Conservation (phyloP, 2,888 invertebrate genomes). For the Drosophila lacicola region DNA sequence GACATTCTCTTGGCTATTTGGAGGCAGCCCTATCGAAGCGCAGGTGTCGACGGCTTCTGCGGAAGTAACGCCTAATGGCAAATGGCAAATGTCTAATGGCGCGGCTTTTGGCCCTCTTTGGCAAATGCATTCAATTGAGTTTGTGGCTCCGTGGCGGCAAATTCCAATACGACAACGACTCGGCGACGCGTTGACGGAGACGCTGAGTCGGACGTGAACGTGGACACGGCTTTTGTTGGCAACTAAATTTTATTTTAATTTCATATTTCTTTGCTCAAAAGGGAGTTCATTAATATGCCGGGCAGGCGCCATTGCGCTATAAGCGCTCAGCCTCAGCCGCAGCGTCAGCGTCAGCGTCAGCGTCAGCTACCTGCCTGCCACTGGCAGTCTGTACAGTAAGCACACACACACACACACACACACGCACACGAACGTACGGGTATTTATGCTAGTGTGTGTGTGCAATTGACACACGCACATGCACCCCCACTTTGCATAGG, state of each 20-base stretch:
- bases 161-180: constrained; percentile 45
- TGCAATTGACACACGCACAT: constrained; percentile 28
- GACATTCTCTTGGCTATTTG: neutral
- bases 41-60: constrained; percentile 12
- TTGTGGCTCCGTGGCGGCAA: constrained; percentile 15
- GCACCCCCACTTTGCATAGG: constrained; percentile 70
- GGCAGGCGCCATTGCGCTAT: constrained; percentile 72
- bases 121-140: constrained; percentile 39
- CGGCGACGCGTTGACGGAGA: constrained; percentile 2
- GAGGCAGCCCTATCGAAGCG: neutral
- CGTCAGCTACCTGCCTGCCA: constrained; percentile 65
- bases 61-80: constrained; percentile 52
- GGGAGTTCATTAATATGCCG: constrained; percentile 80
- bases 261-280: constrained; percentile 71
- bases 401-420: constrained; percentile 18
- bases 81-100: constrained; percentile 6
- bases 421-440: neutral
- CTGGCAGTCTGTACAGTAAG: constrained; percentile 52
- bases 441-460: neutral
- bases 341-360: constrained; percentile 41
- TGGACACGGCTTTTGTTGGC: constrained; percentile 68
- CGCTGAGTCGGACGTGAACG: constrained; percentile 36
- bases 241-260: constrained; percentile 74
- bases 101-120: constrained; percentile 32
- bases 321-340: constrained; percentile 55